Percentiles rank a stretch among this genome's conserved stretches.
phyloP scores from a whole-genome alignment of 2,888 invertebrate genomes.

The Hypomecis atomaria region DNA sequence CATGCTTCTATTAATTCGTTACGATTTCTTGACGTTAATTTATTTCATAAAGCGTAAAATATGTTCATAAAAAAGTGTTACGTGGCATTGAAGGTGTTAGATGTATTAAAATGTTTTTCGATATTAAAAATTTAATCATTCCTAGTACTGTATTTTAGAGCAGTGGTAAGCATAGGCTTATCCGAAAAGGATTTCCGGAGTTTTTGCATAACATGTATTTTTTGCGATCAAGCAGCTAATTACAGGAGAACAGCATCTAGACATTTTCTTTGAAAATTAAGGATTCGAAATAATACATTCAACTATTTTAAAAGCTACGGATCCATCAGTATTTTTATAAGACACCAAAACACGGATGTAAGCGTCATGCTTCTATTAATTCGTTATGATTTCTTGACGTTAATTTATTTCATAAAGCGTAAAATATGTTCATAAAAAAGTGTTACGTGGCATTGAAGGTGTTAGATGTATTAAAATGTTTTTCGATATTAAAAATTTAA shows the following conservation, averaged over 20 bases:
- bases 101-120: too few relatives aligned
- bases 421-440: slow-evolving; percentile 46
- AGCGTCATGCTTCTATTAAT: slow-evolving; percentile 59
- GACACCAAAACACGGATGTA: slow-evolving; percentile 54
- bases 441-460: slow-evolving; percentile 16
- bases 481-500: too few relatives aligned
- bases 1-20: slow-evolving; percentile 61
- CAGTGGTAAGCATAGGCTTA: too few relatives aligned
- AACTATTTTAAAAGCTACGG: slow-evolving; percentile 14
- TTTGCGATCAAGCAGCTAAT: too few relatives aligned
- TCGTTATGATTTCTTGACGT: slow-evolving; percentile 61
- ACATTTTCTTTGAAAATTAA: too few relatives aligned
- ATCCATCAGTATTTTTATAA: slow-evolving; percentile 35
- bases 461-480: background rate
- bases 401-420: slow-evolving; percentile 56
- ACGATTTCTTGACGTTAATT: slow-evolving; percentile 59
- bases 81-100: slow-evolving; percentile 1
- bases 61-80: slow-evolving; percentile 38
- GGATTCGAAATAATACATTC: too few relatives aligned
- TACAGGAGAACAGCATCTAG: too few relatives aligned
- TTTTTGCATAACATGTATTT: too few relatives aligned
- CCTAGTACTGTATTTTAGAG: too few relatives aligned
- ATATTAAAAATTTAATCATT: too few relatives aligned
- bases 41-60: slow-evolving; percentile 55
- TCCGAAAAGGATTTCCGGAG: too few relatives aligned